These are phyloP conservation scores for Drosophila virilis DNA, from an alignment of 1,140 invertebrate genomes.

Conservation along the genomic window DNA sequence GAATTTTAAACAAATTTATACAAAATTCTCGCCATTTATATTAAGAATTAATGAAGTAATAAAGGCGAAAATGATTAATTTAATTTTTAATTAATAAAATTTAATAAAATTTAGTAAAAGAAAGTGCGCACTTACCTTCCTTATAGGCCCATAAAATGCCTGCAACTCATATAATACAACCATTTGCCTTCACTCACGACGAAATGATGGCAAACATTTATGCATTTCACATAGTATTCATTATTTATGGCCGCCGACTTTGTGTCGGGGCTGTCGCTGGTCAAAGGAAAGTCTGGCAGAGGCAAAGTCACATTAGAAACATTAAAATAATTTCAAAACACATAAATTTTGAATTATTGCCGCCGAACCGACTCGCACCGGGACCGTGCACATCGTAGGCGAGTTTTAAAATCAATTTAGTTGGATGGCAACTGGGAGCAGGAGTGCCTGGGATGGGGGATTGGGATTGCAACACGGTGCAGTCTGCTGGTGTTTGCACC, in stretches of 20 bases:
- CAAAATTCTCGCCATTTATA: too few species aligned
- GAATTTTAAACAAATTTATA: too few species aligned
- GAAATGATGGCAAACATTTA: conserved; percentile 28
- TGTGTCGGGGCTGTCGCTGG: conserved; percentile 18
- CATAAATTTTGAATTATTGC: conserved; percentile 79
- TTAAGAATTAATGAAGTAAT: too few species aligned
- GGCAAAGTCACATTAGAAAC: conserved; percentile 64
- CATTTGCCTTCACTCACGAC: conserved; percentile 9
- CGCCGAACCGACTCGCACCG: conserved; percentile 56
- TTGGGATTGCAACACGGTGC: not conserved
- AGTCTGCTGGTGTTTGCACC: conserved; percentile 65
- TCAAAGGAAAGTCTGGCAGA: conserved; percentile 20
- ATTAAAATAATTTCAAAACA: conserved; percentile 81
- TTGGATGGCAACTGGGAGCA: not conserved
- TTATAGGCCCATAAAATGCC: not conserved
- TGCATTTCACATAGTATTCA: conserved; percentile 62
- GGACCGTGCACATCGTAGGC: conserved; percentile 14
- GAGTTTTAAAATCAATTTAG: conserved; percentile 72
- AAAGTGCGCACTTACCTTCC: too few species aligned
- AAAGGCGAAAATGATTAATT: too few species aligned
- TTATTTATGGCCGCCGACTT: conserved; percentile 55
- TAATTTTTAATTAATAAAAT: too few species aligned
- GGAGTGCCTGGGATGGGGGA: not conserved
- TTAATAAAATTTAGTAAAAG: too few species aligned
- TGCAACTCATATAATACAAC: not conserved